A percentile compares a stretch with the other conserved stretches of the same genome.
Conservation (phyloP, 2,888 invertebrate species). For the Philonicus albiceps region DNA sequence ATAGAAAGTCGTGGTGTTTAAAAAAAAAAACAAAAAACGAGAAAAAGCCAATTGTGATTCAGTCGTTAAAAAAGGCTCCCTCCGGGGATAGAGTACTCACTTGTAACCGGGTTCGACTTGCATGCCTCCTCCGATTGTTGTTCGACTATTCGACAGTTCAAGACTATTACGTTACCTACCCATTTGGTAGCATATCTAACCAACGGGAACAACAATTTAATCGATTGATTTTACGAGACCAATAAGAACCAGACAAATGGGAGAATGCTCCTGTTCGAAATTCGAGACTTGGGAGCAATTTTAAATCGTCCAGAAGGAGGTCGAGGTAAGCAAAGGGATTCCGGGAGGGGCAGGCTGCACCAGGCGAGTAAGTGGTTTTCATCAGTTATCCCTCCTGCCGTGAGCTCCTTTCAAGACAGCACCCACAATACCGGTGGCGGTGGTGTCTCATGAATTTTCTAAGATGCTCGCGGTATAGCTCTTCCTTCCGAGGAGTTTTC, state of each 20-base stretch:
- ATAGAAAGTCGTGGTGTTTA: neutral
- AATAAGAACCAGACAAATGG: constrained; percentile 2
- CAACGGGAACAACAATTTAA: constrained; percentile 5
- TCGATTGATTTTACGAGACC: constrained; percentile 18
- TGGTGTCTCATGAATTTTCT: neutral
- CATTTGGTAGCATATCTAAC: constrained; percentile 4
- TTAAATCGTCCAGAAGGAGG: neutral
- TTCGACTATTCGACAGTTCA: neutral
- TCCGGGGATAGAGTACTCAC: neutral
- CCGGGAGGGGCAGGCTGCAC: neutral
- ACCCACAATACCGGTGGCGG: neutral
- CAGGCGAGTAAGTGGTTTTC: neutral
- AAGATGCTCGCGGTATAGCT: neutral
- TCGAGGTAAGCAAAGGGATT: neutral
- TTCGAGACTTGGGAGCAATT: neutral
- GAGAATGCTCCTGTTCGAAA: neutral
- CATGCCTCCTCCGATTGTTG: neutral
- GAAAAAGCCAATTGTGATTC: constrained; percentile 16
- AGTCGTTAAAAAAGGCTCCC: constrained; percentile 21
- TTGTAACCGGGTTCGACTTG: neutral
- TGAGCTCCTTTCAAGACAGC: neutral
- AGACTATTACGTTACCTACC: neutral
- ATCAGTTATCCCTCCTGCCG: constrained; percentile 6
- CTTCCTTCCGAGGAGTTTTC: neutral
- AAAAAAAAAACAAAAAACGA: neutral